Evolutionary conservation across 2,888 invertebrate species (phyloP), one percentile per base, ranked within the genome.

Genomic region (Ophion obscuratus): DNA sequence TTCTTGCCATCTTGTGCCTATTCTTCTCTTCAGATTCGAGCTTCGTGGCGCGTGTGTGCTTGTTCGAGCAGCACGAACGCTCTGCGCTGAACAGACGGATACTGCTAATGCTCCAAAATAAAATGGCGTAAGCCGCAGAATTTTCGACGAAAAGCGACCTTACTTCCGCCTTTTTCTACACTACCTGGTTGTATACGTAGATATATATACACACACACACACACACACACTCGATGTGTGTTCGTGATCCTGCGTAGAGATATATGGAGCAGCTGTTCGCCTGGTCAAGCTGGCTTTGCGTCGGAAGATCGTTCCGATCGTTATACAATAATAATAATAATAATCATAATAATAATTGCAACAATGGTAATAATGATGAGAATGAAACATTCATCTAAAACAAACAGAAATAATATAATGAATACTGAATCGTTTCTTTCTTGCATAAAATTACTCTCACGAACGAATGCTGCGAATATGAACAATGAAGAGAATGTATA

Each of bases 171-270:
- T 57, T 77, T 77, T 31, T 53, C 70, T 64, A 79, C 85, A 85
- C 85, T 47, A 47, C 47, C 17, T 14, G 47, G 47, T 14, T 47
- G 2, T 9, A 44, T 44, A 44, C 75, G 66, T 71, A 57, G 44
- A 68, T 82, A 57, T 57, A n/a, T 17, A 47, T 47, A 57, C 76
- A 83, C 24, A 24, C 24, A 24, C 24, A 24, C 24, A 24, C 24
- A 24, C 24, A 24, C 24, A 24, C 24, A 24, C 82, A 82, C 83
- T 85, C 87, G 86, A 88, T 88, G 88, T 87, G 70, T 75, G 90
- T 87, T 88, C 79, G 90, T 89, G 91, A 91, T 92, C 90, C 88
- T 88, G 89, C 79, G 89, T 90, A 91, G 85, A 92, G 92, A 92
- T 92, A 91, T 89, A 90, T 89, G 89, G 87, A 91, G 87, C 91